Evolutionary conservation across 2,113 vertebrate genomes (phyloP), one percentile per base, ranked within the genome.

Genomic region (Gallinago paraguaiae): DNA sequence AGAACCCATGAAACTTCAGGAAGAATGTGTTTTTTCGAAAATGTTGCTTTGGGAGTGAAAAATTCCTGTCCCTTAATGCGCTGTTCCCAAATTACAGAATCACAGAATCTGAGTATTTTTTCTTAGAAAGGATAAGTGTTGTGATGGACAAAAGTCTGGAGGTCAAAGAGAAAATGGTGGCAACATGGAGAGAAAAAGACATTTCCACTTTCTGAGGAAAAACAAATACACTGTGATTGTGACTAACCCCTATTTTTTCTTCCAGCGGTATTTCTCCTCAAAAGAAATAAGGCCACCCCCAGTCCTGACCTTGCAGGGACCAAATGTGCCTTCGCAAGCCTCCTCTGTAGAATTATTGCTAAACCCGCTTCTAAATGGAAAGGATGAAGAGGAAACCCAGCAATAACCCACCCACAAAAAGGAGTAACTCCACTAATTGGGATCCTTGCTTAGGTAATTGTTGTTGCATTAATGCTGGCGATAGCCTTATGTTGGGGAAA

Each of bases 161-260:
- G 37, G 37, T 39, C 37, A 39, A 39, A 39, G 37, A 39, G 37
- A 39, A 39, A 39, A 39, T 39, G 37, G 37, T 39, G 37, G 37
- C 37, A 39, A 39, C 37, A 39, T 39, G 37, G 37, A 39, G 37
- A 39, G 37, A 39, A 39, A 39, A 39, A 39, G 37, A 39, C 37
- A 39, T 39, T 39, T 39, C 37, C 30, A 23, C 3, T 68, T 76
- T 24, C 41, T 70, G 39, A n/a, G 30, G 11, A 3, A 28, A 41
- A 9, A 10, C 4, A 53, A 35, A 17, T 14, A 10, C 3, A 19
- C 24, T 1, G 0, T 33, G 13, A 18, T 28, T 41, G 25, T 54
- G 37, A 46, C 31, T 54, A 35, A 57, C 5, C 2, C n/a, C 31
- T 50, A 0, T 39, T 27, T 43, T 93, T 57, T 20, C 23, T 85